These are phyloP conservation scores for Marmota monax DNA, from an alignment of 2,113 vertebrate genomes.

Conservation along the genomic window DNA sequence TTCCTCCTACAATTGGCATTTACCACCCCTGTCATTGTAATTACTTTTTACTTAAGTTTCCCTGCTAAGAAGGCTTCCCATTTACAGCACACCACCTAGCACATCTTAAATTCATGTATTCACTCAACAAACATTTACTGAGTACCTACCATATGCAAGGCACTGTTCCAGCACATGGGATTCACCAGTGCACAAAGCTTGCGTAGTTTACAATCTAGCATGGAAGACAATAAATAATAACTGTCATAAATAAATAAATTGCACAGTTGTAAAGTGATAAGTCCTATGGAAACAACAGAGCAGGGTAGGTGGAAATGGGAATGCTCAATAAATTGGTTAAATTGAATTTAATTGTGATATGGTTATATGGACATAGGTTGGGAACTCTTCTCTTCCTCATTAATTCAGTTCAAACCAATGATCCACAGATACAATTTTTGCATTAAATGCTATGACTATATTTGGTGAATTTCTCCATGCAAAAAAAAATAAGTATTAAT, in stretches of 20 bases:
- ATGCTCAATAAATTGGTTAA: neutral
- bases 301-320: accelerated
- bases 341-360: neutral
- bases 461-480: neutral
- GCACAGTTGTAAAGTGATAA: neutral
- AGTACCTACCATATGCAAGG: neutral
- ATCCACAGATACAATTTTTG: neutral
- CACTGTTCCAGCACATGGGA: neutral
- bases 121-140: neutral
- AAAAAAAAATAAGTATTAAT: neutral
- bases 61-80: neutral
- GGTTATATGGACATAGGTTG: too few species aligned
- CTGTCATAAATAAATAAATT: neutral
- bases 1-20: neutral
- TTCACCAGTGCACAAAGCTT: neutral
- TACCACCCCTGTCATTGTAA: neutral
- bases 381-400: neutral
- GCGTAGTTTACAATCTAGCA: neutral
- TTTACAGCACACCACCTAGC: neutral
- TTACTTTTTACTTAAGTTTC: neutral
- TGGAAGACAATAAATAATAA: neutral
- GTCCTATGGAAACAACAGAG: neutral
- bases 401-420: neutral
- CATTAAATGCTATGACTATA: neutral
- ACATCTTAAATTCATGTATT: neutral